Evolutionary conservation across 2,888 invertebrate species (phyloP), one percentile per base, ranked within the genome.

Genomic region (Xylota sylvarum): DNA sequence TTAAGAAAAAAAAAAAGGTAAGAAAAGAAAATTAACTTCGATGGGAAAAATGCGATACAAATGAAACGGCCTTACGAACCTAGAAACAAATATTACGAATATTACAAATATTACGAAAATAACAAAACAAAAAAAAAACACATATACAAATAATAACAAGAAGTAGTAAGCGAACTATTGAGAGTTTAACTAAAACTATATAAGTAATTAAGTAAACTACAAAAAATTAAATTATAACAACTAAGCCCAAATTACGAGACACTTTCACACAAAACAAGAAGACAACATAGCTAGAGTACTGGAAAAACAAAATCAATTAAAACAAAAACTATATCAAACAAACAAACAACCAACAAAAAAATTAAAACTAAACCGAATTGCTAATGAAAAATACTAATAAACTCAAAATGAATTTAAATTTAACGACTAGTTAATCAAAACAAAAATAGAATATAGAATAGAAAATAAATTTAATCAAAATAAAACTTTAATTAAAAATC

Each of bases 11-110:
- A 23, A 5, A 5, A 67, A 23, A 43, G 46, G 19, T 43, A 52
- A 32, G 27, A 60, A 72, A 50, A 30, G 70, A 55, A 65, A 56
- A 40, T 60, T 50, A 62, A 80, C 67, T 70, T 84, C 48, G 65
- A 62, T 76, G 62, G 73, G 23, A 70, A 88, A 80, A 88, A 81
- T 87, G 55, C 82, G 88, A 85, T 88, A 88, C 88, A 88, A 88
- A 88, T 87, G 73, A 77, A 87, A 88, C 83, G 88, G 88, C 88
- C 88, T 88, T 88, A 88, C 87, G 80, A 82, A 90, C 89, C 89
- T 87, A 88, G 83, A 87, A 85, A 84, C 73, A 87, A 89, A 89
- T 74, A 89, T 89, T 89, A 89, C 90, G 90, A 91, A 90, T 90
- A 88, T 80, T 74, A 79, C 76, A 86, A 88, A 87, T 74, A 86